Evolutionary conservation across 2,888 invertebrate genomes (phyloP).

Genomic region (Xylophagus ater): DNA sequence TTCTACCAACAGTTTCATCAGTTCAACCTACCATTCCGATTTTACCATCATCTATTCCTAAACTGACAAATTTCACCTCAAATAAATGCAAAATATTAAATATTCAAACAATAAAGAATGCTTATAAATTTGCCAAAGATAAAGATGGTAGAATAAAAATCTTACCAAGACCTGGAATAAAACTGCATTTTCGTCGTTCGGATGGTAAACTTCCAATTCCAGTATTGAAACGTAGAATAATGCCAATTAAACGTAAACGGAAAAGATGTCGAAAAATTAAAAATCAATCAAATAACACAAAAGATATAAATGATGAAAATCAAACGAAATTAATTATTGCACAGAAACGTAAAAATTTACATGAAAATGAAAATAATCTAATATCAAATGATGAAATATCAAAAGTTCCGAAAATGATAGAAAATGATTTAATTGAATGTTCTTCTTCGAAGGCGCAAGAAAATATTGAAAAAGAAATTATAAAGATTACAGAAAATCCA

Average conservation of each 20-base stretch:
- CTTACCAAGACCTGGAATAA: constrained; percentile 14
- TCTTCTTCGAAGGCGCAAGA: constrained; percentile 3
- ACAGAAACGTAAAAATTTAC: too few species aligned
- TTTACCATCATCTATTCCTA: not conserved
- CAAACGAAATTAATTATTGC: too few species aligned
- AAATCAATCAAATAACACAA: not conserved
- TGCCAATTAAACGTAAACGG: constrained; percentile 7
- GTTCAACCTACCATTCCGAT: not conserved
- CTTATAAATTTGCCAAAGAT: constrained; percentile 7
- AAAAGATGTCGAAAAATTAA: constrained; percentile 4
- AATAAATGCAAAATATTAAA: constrained; percentile 7
- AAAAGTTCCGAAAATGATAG: not conserved
- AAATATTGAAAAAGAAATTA: constrained; percentile 1
- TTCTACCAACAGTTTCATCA: not conserved
- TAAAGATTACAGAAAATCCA: not conserved
- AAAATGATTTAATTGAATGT: too few species aligned
- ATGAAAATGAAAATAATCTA: too few species aligned
- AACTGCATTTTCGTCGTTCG: constrained; percentile 12
- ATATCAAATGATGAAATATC: not conserved
- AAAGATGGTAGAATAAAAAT: constrained; percentile 15
- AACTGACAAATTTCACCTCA: not conserved
- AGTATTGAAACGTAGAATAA: constrained; percentile 9
- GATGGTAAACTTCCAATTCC: constrained; percentile 18
- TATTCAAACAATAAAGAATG: constrained; percentile 4
- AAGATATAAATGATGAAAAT: not conserved